Evolutionary conservation across 2,113 vertebrate species (phyloP).

Genomic region (Propithecus coquereli): DNA sequence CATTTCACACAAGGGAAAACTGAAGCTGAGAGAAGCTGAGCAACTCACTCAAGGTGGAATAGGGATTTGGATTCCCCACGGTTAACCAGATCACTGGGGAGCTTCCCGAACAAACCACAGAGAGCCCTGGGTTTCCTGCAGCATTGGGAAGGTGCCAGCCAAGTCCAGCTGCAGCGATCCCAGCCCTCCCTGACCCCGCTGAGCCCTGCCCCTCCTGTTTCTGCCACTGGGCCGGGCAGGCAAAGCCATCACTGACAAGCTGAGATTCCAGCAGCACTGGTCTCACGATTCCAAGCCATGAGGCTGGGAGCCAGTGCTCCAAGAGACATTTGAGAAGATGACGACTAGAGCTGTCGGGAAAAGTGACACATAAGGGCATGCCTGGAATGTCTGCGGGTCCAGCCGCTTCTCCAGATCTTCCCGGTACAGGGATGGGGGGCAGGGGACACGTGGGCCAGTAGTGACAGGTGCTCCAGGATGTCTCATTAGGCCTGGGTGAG

Average conservation of each 20-base stretch:
- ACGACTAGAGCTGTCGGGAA: neutral
- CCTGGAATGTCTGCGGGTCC: neutral
- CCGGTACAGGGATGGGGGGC: neutral
- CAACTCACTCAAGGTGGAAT: neutral
- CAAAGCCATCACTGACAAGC: neutral
- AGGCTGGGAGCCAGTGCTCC: neutral
- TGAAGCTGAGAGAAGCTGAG: neutral
- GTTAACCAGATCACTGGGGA: neutral
- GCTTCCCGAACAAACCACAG: neutral
- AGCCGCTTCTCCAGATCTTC: neutral
- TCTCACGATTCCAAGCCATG: neutral
- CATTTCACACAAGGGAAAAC: neutral
- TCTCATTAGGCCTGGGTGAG: neutral
- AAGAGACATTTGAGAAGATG: conserved; percentile 41
- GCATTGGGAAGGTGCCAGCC: neutral
- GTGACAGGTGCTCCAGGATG: neutral
- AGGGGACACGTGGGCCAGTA: neutral
- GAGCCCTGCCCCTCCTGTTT: neutral
- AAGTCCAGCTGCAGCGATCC: too few species aligned
- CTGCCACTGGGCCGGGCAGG: neutral
- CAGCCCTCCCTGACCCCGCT: neutral
- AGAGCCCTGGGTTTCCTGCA: neutral
- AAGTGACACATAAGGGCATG: conserved; percentile 11
- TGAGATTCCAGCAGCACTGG: neutral
- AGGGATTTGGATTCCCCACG: neutral